A percentile compares a stretch with the other conserved stretches of the same genome.
These are phyloP conservation scores for Polyploca ridens DNA, from an alignment of 2,888 invertebrate genomes.

Conservation along the genomic window DNA sequence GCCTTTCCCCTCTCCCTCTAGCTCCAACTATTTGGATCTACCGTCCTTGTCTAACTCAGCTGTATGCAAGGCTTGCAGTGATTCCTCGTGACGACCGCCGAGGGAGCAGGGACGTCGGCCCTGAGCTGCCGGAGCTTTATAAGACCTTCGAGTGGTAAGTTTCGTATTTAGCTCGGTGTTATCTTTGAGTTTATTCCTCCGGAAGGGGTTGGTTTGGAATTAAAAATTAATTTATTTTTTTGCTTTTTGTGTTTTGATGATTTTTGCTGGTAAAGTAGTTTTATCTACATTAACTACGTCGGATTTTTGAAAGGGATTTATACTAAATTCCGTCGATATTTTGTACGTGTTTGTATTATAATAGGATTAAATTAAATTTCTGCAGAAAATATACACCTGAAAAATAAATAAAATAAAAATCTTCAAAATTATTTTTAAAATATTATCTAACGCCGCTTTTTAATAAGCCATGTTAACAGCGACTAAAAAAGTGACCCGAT, in stretches of 20 bases:
- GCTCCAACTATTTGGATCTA: slow-evolving; percentile 12
- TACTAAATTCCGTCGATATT: no score
- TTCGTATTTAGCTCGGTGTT: slow-evolving; percentile 63
- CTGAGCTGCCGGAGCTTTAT: slow-evolving; percentile 62
- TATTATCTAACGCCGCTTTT: no score
- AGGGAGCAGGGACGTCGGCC: slow-evolving; percentile 43
- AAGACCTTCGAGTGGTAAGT: slow-evolving; percentile 65
- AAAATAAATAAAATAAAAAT: no score
- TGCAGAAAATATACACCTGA: no score
- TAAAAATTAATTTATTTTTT: slow-evolving; percentile 50
- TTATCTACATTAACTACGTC: no score
- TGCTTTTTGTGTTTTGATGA: slow-evolving; percentile 23
- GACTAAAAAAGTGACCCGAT: no score
- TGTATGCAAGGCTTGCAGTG: slow-evolving; percentile 69
- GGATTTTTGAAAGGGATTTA: no score
- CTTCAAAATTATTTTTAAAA: no score
- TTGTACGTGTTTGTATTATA: no score
- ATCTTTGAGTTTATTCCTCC: slow-evolving; percentile 61
- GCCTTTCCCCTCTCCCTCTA: slow-evolving; percentile 58
- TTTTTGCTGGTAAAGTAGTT: no score
- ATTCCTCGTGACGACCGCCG: slow-evolving; percentile 64
- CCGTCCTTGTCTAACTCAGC: slow-evolving; percentile 42
- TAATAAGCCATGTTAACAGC: no score
- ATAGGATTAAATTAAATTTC: no score
- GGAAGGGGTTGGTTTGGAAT: slow-evolving; percentile 52